Evolutionary conservation across 2,797 vertebrate genomes (phyloP).

Genomic region (Darevskia nairensis): DNA sequence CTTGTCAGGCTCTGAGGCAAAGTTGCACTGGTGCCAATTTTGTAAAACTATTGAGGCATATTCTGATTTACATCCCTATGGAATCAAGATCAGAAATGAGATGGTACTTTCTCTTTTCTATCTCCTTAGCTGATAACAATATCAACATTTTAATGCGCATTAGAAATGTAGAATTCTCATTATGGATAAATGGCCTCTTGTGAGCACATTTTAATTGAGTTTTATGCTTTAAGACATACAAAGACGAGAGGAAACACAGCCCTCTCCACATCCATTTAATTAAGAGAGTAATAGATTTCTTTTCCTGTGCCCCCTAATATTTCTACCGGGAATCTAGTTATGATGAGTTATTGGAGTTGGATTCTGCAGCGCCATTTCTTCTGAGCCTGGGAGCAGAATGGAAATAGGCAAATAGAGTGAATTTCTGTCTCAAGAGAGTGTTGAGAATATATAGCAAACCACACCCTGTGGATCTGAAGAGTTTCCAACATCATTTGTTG

Average conservation of each 20-base stretch:
- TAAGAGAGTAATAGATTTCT: conserved; percentile 62
- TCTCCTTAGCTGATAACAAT: neutral
- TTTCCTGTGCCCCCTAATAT: conserved; percentile 9
- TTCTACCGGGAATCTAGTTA: conserved; percentile 58
- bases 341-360: conserved; percentile 24
- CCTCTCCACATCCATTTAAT: conserved; percentile 52
- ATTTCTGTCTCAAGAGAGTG: neutral
- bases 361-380: neutral
- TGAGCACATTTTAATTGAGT: conserved; percentile 58
- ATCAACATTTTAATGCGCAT: conserved; percentile 22
- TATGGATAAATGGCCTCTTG: conserved; percentile 52
- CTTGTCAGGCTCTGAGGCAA: too few relatives aligned
- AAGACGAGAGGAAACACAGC: conserved; percentile 46
- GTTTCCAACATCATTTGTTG: neutral
- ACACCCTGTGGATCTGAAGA: neutral
- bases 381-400: neutral
- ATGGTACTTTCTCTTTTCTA: neutral
- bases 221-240: conserved; percentile 34
- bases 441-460: neutral
- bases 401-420: neutral
- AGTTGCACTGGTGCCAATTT: neutral
- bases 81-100: neutral
- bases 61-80: neutral
- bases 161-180: conserved; percentile 32
- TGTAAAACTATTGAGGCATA: too few relatives aligned